Evolutionary conservation across 2,113 vertebrate species (phyloP), one percentile per base, ranked within the genome.

Genomic region (Ardeotis arabs): DNA sequence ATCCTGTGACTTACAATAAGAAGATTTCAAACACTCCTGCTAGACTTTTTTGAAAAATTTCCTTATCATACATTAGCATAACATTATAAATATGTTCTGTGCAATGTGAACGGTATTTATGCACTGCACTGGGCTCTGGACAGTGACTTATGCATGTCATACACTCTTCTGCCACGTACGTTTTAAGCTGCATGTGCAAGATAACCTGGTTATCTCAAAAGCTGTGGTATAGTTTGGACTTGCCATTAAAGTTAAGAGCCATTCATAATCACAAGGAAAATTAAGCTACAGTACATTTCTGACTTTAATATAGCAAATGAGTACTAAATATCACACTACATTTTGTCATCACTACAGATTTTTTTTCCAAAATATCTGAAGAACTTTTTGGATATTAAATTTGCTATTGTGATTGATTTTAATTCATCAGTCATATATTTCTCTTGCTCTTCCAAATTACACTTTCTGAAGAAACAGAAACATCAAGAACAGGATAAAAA

Each of bases 181-280:
- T 69, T 83, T 86, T 89, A 70, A 79, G 82, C 63, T 93, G 88
- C 67, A 64, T 66, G 25, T 56, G 33, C 47, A 70, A 95, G 82
- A 93, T 84, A 94, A 88, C 85, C 47, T 68, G 64, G 90, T 90
- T 93, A 95, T 96, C 92, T 81, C 79, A 93, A 87, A 81, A 63
- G 56, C 56, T 67, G 52, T 60, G 27, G 74, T 68, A 49, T 14
- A 89, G 47, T 68, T 89, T 72, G 66, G 79, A 67, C 60, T 93
- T 78, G 20, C 47, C 76, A 75, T 39, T 70, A 58, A 70, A 92
- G n/a, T 86, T 64, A 90, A 72, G 29, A 78, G 35, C 13, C n/a
- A 84, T 84, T 90, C 81, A 55, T 84, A 87, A 93, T 49, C 44
- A 37, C 53, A 39, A 92, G 41, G 31, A 81, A 96, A 93, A 93